Evolutionary conservation across 2,797 vertebrate species (phyloP).

Genomic region (Lepus oiostolus): DNA sequence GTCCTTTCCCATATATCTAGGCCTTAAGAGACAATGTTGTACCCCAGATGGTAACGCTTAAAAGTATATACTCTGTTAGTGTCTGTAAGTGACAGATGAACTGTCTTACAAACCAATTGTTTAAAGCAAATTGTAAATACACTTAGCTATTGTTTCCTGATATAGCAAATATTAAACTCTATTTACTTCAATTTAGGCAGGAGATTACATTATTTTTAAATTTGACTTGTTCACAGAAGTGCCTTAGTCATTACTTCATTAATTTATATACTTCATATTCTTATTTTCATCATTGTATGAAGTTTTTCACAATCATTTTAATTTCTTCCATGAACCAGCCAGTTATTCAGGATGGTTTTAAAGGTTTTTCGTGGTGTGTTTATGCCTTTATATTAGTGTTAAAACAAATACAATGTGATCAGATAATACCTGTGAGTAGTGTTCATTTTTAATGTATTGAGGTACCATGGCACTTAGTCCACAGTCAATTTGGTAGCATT

Average conservation of each 20-base stretch:
- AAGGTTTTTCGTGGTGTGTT: neutral
- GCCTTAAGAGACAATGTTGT: neutral
- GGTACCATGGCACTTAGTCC: neutral
- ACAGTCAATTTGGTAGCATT: neutral
- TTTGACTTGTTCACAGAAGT: neutral
- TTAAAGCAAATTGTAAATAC: neutral
- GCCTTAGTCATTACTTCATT: neutral
- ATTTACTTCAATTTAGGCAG: neutral
- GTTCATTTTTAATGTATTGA: neutral
- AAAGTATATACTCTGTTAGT: neutral
- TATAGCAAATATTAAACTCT: neutral
- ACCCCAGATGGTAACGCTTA: neutral
- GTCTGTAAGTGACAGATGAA: neutral
- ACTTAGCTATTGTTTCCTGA: neutral
- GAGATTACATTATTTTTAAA: neutral
- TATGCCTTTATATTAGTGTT: neutral
- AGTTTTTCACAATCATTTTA: neutral
- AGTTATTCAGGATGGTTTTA: neutral
- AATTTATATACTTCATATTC: neutral
- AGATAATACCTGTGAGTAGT: neutral
- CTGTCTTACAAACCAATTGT: neutral
- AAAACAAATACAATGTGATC: neutral
- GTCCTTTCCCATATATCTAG: neutral
- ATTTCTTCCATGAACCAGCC: neutral
- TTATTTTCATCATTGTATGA: neutral